phyloP scores from a whole-genome alignment of 2,113 vertebrate species.

The Verasper variegatus region DNA sequence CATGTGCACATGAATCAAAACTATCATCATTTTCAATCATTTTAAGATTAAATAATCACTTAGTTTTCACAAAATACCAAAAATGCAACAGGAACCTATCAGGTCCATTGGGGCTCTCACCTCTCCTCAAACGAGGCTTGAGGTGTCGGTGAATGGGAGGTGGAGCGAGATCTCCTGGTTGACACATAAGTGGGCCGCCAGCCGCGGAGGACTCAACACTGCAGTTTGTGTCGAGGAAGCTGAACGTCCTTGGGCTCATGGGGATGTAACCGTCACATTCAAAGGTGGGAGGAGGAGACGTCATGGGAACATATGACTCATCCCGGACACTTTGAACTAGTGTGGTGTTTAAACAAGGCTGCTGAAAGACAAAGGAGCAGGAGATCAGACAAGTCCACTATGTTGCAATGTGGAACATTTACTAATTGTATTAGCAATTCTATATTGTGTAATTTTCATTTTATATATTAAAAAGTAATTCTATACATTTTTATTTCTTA shows the following conservation, averaged over 20 bases:
- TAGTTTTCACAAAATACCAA: too few relatives aligned
- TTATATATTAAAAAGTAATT: neutral
- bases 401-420: neutral
- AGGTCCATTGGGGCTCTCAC: conserved; percentile 76
- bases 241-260: conserved; percentile 86
- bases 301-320: conserved; percentile 93
- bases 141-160: conserved; percentile 95
- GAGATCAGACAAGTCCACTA: conserved; percentile 29
- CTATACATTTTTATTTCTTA: too few relatives aligned
- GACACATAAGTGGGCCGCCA: conserved; percentile 75
- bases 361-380: conserved; percentile 63
- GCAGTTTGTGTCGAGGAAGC: conserved; percentile 67
- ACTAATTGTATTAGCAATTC: too few relatives aligned
- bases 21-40: too few relatives aligned
- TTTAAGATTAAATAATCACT: too few relatives aligned
- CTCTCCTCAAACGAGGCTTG: conserved; percentile 89
- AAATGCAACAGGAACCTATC: neutral
- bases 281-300: conserved; percentile 71
- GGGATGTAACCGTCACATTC: conserved; percentile 91
- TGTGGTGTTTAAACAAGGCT: conserved; percentile 76
- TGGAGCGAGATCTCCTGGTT: conserved; percentile 85
- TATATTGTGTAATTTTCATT: neutral
- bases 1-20: too few relatives aligned
- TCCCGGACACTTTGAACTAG: conserved; percentile 75
- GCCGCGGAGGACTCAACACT: conserved; percentile 79